Evolutionary conservation across 1,140 invertebrate genomes (phyloP), one percentile per base, ranked within the genome.

Genomic region (Micrasema minimum): DNA sequence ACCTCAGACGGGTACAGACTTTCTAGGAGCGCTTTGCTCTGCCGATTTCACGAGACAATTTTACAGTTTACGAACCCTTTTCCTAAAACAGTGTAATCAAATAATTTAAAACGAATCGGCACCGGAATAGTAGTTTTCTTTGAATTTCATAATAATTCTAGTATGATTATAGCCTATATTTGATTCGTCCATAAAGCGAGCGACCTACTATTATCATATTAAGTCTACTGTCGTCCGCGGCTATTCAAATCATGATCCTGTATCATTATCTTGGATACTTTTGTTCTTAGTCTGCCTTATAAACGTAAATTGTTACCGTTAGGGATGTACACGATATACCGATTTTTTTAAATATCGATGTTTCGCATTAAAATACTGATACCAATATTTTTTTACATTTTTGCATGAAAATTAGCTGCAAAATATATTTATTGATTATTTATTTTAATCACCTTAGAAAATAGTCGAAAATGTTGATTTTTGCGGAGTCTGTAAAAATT

Each of bases 81-180:
- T 41, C 51, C 6, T 18, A 31, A 59, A 59, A 41, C 6, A 22
- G 37, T 43, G 37, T 59, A 59, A 59, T 59, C 55, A 59, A 59
- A 59, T 59, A 59, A 59, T 59, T 59, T 59, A 23, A 41, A 43
- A 23, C 4, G 55, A 59, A 59, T 59, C 55, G 55, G 55, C 22
- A 53, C 35, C 14, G 38, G 14, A 53, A 41, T 55, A 45, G 23
- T 66, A 59, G 55, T 69, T 68, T 71, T 71, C 69, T 66, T 35
- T 71, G 69, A 71, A 71, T 69, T 61, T 62, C 43, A 57, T 71
- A 65, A 66, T 71, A 65, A 66, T 71, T 53, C 62, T 14, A 48
- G 38, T 31, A 31, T 66, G 69, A 71, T 71, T 71, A 71, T 71
- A 71, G 23, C 16, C 41, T 50, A 26, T 65, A 65, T 46, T 14